Base-by-base conservation (phyloP, 1,140 invertebrate genomes). In the Diuraphis noxia region DNA sequence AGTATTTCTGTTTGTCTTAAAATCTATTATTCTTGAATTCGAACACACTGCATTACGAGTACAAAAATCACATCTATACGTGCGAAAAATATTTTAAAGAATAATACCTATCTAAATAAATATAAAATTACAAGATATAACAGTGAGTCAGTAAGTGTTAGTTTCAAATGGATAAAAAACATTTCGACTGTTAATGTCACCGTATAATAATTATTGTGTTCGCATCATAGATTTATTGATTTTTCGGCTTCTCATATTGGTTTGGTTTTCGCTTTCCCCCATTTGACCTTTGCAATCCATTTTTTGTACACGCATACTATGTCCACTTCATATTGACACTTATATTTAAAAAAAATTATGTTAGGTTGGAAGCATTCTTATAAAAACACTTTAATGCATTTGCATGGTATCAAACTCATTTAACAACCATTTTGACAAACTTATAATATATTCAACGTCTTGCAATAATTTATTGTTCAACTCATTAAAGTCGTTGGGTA, bases 231-330 rank as follows among this genome's bases (percentile, higher is more conserved):
- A 56, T 41, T 88, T 88, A 88, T 88, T 88, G 52, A 88, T 88
- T 88, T 88, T 38, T 52, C 85, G 63, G 49, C 36, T 25, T 88
- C 49, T 88, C 63, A 56, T 19, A 88, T 88, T 63, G 86, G 52
- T 63, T 88, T 63, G 86, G 52, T 63, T 88, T 88, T 88, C 7
- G 86, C 49, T 88, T 88, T 88, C 38, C 21, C 38, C 86, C 86
- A 63, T 63, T 88, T 88, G 86, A 88, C 86, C 86, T 88, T 88
- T 88, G 49, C 13, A 88, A n/a, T 13, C 10, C 34, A 63, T 88
- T 40, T 30, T 52, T 13, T 87, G n/a, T 40, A 40, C 9, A 30
- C 34, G 38, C 34, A 82, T 82, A 85, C 38, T 46, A 85, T 38
- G 25, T 8, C 38, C 25, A 30, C n/a, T 72, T 41, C 25, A 41